Evolutionary conservation across 2,113 vertebrate genomes (phyloP), one percentile per base, ranked within the genome.

Genomic region (Myotis lucifugus): DNA sequence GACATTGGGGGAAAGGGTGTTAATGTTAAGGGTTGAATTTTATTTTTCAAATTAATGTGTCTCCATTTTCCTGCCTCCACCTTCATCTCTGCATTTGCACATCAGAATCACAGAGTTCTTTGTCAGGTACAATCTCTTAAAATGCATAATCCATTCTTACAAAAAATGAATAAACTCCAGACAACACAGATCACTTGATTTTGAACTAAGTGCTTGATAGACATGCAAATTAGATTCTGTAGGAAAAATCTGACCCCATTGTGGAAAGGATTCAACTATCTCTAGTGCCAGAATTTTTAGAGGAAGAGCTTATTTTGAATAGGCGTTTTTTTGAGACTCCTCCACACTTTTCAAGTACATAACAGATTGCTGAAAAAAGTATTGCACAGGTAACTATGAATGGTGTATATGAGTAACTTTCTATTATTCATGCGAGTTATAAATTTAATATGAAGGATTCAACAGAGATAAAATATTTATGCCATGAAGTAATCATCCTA

Each of bases 381-480:
- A 96, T 74, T 98, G 91, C 32, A 94, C 86, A 96, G 87, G 78
- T 97, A 97, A 94, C 94, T 90, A 59, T 97, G 87, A 95, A 88
- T 94, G 94, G 85, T 83, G 69, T 96, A 94, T 97, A 97, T 95
- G 94, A 97, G 78, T 93, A 96, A 78, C 88, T 96, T 94, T 96
- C 81, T 94, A 85, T 98, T 98, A 98, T 98, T 98, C 96, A 97
- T 96, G 93, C 54, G 85, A 98, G 93, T 95, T 97, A 72, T 97
- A 98, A 96, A 97, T 97, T 91, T 96, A 96, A 97, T 79, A 97
- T 98, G 79, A 98, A 98, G 98, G 97, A 98, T 98, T 98, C 94
- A 98, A 79, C 79, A 96, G 92, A 97, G 94, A 98, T 98, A 96
- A 98, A 98, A 97, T 98, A 98, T 98, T 98, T 97, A 98, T 98